Percentiles rank a stretch among this genome's conserved stretches.
Conservation (phyloP, 2,113 vertebrate genomes). For the Tringa solitaria region DNA sequence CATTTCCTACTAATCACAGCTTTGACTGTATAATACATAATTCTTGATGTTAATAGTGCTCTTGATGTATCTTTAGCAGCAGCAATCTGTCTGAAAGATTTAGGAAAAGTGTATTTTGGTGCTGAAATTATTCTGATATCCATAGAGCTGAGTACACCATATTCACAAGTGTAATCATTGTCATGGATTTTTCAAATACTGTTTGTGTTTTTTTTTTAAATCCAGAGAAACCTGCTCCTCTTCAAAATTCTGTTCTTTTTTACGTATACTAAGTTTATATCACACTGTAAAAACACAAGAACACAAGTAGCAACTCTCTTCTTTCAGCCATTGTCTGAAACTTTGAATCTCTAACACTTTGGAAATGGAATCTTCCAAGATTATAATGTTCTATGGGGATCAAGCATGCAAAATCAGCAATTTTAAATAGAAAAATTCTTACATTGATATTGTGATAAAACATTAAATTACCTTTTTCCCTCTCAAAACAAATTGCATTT, state of each 20-base stretch:
- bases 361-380: neutral
- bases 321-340: neutral
- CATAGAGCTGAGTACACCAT: neutral
- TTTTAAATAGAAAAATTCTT: neutral
- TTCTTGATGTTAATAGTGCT: neutral
- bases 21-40: neutral
- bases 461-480: accelerated
- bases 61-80: neutral
- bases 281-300: neutral
- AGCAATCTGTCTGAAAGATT: neutral
- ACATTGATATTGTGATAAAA: accelerated
- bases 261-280: neutral
- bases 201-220: neutral
- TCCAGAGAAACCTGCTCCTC: neutral
- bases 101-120: neutral
- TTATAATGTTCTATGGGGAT: neutral
- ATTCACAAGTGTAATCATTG: neutral
- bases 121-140: neutral
- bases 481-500: neutral
- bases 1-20: neutral
- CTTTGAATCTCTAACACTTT: neutral
- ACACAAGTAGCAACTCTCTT: accelerated
- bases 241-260: neutral
- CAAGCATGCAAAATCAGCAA: neutral
- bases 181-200: neutral